phyloP scores from a whole-genome alignment of 2,113 vertebrate species.

The Heterocephalus glaber region DNA sequence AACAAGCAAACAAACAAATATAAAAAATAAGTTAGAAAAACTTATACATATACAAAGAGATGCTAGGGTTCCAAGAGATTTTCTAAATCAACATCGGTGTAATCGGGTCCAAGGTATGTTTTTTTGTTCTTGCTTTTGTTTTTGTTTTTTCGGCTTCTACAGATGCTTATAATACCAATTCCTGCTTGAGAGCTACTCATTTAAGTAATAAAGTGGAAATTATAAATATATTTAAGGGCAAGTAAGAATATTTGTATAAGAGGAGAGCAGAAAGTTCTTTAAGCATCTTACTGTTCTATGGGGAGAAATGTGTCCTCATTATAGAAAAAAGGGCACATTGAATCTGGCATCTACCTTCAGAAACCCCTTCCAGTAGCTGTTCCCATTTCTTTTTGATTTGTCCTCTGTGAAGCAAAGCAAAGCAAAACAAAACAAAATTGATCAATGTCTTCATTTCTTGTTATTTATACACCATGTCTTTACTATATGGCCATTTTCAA shows the following conservation, averaged over 20 bases:
- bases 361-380: constrained; percentile 16
- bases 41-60: background rate
- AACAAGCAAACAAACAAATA: background rate
- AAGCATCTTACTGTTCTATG: background rate
- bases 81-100: constrained; percentile 34
- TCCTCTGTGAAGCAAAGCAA: constrained; percentile 36
- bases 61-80: background rate
- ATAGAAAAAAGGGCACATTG: background rate
- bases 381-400: constrained; percentile 38
- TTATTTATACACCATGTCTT: background rate
- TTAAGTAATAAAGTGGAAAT: constrained; percentile 51
- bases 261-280: constrained; percentile 25
- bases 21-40: background rate
- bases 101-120: background rate
- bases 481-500: background rate
- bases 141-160: background rate
- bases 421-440: background rate
- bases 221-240: background rate
- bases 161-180: constrained; percentile 33
- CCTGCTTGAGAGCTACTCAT: background rate
- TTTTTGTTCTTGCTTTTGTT: background rate
- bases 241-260: constrained; percentile 50
- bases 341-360: background rate
- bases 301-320: constrained; percentile 10
- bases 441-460: background rate